Percentiles rank a stretch among this genome's conserved stretches.
phyloP scores from a whole-genome alignment of 2,113 vertebrate species.

The Motacilla tschutschensis region DNA sequence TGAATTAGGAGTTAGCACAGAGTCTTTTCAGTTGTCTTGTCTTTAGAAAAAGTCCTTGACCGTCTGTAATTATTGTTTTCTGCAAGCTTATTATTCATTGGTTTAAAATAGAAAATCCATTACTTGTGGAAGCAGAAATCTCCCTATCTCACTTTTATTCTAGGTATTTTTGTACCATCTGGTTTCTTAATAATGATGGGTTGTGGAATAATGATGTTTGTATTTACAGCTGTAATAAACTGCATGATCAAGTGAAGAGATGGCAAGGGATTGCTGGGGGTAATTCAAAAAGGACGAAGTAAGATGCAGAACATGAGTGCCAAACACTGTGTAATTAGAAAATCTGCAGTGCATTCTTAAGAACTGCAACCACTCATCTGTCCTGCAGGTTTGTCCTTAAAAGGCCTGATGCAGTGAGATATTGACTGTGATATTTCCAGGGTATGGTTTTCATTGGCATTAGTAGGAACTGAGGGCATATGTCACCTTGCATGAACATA shows the following conservation, averaged over 20 bases:
- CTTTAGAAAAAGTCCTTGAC: neutral
- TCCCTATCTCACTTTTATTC: neutral
- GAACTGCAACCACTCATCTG: neutral
- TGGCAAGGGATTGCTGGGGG: neutral
- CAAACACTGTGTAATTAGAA: neutral
- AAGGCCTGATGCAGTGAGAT: neutral
- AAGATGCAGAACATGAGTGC: neutral
- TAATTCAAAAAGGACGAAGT: neutral
- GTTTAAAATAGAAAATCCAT: neutral
- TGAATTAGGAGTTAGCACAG: neutral
- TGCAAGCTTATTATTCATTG: neutral
- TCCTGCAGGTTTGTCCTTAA: neutral
- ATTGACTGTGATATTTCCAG: neutral
- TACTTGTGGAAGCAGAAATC: neutral
- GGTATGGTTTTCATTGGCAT: neutral
- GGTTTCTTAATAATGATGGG: neutral
- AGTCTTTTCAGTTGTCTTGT: neutral
- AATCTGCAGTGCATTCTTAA: neutral
- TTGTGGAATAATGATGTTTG: neutral
- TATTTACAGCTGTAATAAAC: constrained; percentile 18
- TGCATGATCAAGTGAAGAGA: neutral
- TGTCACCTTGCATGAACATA: neutral
- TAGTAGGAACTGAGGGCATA: neutral
- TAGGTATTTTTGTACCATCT: neutral
- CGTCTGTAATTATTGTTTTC: constrained; percentile 12